Conservation (phyloP, 1,140 invertebrate genomes). For the Asobara japonica region DNA sequence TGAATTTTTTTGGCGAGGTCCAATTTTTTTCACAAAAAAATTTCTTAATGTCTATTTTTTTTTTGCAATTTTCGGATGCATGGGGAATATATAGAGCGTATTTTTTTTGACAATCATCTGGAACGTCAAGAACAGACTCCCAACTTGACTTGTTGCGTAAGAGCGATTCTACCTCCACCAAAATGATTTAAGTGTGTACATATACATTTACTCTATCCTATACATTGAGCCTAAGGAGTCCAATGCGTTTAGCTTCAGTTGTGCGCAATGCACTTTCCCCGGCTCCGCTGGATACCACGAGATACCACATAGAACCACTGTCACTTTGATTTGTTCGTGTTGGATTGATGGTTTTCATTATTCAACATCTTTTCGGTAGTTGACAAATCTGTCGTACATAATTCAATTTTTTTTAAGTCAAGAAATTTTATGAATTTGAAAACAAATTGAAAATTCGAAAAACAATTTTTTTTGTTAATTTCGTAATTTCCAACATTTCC, state of each 20-base stretch:
- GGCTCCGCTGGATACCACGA: conserved; percentile 10
- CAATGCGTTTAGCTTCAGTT: conserved; percentile 22
- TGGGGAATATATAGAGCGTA: no score
- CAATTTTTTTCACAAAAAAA: no score
- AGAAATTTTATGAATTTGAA: no score
- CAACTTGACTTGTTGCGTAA: neutral
- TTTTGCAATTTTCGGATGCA: no score
- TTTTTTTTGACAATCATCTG: neutral
- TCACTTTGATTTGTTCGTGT: conserved; percentile 8
- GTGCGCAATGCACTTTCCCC: conserved; percentile 36
- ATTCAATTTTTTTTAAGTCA: no score
- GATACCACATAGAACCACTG: conserved; percentile 7
- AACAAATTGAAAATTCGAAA: no score
- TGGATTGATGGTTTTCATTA: neutral
- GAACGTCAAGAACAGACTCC: neutral
- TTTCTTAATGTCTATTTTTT: no score
- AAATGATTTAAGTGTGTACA: neutral
- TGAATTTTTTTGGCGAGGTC: no score
- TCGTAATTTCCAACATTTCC: no score
- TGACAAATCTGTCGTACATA: neutral
- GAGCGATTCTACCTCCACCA: conserved; percentile 13
- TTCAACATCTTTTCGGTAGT: neutral
- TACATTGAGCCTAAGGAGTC: neutral
- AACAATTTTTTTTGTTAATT: no score
- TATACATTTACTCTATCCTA: neutral